Evolutionary conservation across 2,797 vertebrate species (phyloP), one percentile per base, ranked within the genome.

Genomic region (Brotogeris chrysoptera): DNA sequence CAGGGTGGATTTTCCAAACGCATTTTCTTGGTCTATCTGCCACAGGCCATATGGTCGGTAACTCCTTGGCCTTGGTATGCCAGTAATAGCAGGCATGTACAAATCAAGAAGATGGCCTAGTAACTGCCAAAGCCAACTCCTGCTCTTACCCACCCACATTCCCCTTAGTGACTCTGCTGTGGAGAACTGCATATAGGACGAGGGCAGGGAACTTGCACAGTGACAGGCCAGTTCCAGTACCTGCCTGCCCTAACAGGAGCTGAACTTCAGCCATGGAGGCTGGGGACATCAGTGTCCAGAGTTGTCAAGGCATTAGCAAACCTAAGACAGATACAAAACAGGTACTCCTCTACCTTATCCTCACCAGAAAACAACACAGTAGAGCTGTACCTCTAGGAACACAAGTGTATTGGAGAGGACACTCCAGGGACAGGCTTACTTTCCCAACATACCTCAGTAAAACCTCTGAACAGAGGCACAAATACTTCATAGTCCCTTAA

Each of bases 341-440:
- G n/a, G 32, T 10, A 38, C 5, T 74, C 13, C 53, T 85, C n/a
- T 59, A 7, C 39, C 41, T 65, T 68, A 13, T 19, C 13, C 50
- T 52, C 55, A 39, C 8, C 50, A 71, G 41, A 61, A 38, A 44
- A 78, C 27, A 77, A 18, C 18, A 24, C 13, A 27, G 52, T 7
- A 78, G 39, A 14, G 66, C 46, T 34, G 2, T 11, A 11, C 46
- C 69, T 52, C n/a, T 30, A 52, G 34, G 32, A 84, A 47, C 19
- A 77, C 46, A 43, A 13, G 13, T 8, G 9, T 27, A 57, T 47
- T 9, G 28, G 49, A 72, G 16, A 70, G n/a, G 6, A 72, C 25
- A 28, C 0, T 0, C 20, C 36, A 61, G 39, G n/a, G 53, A 68
- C 28, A 80, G 5, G 30, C 0, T 53, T 5, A 3, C 30, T 25